A percentile compares a stretch with the other conserved stretches of the same genome.
Conservation (phyloP, 2,888 invertebrate species). For the Lepidochrysops patricia region DNA sequence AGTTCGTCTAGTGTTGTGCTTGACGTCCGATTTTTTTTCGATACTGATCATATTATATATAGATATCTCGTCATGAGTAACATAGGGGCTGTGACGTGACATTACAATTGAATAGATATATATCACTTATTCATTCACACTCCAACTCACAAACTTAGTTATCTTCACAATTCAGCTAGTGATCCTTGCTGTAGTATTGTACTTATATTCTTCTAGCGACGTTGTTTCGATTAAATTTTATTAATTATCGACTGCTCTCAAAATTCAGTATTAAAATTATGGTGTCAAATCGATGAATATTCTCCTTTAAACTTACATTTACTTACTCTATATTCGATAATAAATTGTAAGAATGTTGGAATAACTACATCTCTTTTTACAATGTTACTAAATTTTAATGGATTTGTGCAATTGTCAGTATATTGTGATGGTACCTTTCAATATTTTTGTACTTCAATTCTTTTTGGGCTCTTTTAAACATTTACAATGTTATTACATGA, state of each 20-base stretch:
- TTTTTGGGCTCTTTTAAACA: not conserved
- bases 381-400: not conserved
- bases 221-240: no score
- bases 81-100: not conserved
- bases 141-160: not conserved
- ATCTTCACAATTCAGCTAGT: not conserved
- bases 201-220: no score
- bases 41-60: not conserved
- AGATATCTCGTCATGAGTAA: not conserved
- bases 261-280: not conserved
- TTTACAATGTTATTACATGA: constrained; percentile 5
- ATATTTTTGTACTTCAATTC: not conserved
- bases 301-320: no score
- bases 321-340: not conserved
- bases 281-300: no score
- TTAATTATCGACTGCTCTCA: no score
- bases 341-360: not conserved
- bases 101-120: not conserved
- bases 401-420: not conserved
- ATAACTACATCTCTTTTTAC: not conserved
- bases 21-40: not conserved
- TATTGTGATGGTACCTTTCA: not conserved
- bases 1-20: no score
- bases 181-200: no score
- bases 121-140: not conserved